Evolutionary conservation across 2,888 invertebrate species (phyloP).

Genomic region (Cecidostiba fungosa): DNA sequence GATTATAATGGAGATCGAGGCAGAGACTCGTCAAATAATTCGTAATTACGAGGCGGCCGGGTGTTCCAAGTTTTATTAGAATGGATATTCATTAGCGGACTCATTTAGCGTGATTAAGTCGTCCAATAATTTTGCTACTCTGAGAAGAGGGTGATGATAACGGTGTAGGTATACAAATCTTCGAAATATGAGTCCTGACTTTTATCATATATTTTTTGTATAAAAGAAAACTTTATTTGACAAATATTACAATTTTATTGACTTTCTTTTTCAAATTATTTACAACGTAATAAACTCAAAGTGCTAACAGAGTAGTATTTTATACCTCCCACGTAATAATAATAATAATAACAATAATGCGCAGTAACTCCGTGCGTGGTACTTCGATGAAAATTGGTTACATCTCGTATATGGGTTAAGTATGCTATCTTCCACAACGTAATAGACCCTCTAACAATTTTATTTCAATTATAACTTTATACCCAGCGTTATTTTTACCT

Average conservation of each 20-base stretch:
- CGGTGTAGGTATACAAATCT: background rate
- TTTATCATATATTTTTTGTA: too few species aligned
- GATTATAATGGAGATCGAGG: background rate
- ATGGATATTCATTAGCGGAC: conserved; percentile 17
- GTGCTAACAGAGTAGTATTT: too few species aligned
- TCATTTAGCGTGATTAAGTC: background rate
- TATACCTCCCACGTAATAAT: background rate
- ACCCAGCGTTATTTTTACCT: background rate
- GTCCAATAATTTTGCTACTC: background rate
- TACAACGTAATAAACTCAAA: too few species aligned
- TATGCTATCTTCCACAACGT: background rate
- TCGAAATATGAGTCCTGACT: background rate
- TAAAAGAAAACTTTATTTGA: too few species aligned
- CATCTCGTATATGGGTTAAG: background rate
- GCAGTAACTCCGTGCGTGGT: background rate
- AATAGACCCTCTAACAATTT: background rate
- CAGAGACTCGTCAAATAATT: background rate
- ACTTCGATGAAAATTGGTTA: background rate
- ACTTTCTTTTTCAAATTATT: too few species aligned
- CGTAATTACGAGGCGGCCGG: background rate
- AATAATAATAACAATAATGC: background rate
- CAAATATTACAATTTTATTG: too few species aligned
- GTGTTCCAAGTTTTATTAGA: background rate
- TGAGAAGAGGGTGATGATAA: background rate
- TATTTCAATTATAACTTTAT: background rate